These are phyloP conservation scores for Scaptomyza caliginosa DNA, from an alignment of 2,888 invertebrate species.

Conservation along the genomic window DNA sequence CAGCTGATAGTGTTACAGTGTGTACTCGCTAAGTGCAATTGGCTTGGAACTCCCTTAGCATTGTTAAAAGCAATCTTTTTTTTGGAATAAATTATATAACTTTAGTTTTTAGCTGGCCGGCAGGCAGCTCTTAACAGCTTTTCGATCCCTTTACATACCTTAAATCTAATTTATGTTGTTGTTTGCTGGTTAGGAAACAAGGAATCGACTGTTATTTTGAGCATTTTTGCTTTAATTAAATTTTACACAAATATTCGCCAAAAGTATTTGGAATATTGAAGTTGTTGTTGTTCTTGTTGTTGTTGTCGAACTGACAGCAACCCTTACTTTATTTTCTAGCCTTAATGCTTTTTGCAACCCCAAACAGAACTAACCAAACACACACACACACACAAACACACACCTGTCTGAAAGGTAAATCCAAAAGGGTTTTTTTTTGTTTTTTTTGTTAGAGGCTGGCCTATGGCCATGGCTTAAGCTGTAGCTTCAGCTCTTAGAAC, in stretches of 20 bases:
- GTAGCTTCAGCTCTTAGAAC: background rate
- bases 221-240: conserved; percentile 77
- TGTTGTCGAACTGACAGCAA: conserved; percentile 4
- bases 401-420: conserved; percentile 62
- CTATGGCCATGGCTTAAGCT: background rate
- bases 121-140: background rate
- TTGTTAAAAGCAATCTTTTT: background rate
- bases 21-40: background rate
- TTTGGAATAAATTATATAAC: background rate
- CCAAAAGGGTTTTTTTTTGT: conserved; percentile 38
- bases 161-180: conserved; percentile 23
- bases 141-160: conserved; percentile 13
- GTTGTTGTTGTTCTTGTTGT: no score
- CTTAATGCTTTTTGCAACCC: conserved; percentile 9
- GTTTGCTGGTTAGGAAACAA: background rate
- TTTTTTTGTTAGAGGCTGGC: background rate
- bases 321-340: conserved; percentile 6
- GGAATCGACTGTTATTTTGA: conserved; percentile 58
- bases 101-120: background rate
- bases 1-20: background rate
- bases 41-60: background rate
- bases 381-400: conserved; percentile 25
- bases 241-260: conserved; percentile 70
- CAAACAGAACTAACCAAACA: background rate
- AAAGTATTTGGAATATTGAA: conserved; percentile 70